Conservation (phyloP, 2,113 vertebrate species). For the Trachemys scripta region DNA sequence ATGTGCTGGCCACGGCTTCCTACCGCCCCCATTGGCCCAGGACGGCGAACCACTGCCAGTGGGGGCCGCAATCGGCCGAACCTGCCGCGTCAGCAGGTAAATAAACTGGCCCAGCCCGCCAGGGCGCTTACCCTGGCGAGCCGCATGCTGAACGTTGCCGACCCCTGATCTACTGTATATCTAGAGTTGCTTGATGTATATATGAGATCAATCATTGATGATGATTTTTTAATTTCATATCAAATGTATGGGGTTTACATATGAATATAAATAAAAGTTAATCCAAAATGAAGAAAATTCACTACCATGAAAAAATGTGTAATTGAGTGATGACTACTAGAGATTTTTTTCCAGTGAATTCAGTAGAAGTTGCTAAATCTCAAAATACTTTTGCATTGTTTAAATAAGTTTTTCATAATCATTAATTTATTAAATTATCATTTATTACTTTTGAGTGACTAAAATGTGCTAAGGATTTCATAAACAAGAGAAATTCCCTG, state of each 20-base stretch:
- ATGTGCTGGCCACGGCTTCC: too few species aligned
- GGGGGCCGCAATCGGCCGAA: too few species aligned
- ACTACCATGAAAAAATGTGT: background rate
- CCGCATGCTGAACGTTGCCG: too few species aligned
- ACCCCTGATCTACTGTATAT: too few species aligned
- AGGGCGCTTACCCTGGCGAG: too few species aligned
- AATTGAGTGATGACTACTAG: background rate
- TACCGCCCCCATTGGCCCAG: too few species aligned
- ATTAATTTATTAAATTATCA: background rate
- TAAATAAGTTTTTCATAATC: background rate
- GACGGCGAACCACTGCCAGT: too few species aligned
- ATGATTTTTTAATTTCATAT: background rate
- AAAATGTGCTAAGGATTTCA: background rate
- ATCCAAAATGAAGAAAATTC: background rate
- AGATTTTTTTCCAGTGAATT: background rate
- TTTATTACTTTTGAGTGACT: background rate
- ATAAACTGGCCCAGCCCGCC: too few species aligned
- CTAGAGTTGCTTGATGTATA: background rate
- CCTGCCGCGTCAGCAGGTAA: too few species aligned
- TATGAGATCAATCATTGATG: background rate
- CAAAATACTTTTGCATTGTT: background rate
- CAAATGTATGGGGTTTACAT: background rate
- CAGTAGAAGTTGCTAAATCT: background rate
- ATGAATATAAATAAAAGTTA: background rate
- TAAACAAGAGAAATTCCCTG: background rate